Evolutionary conservation across 2,113 vertebrate species (phyloP).

Genomic region (Scytalopus superciliaris): DNA sequence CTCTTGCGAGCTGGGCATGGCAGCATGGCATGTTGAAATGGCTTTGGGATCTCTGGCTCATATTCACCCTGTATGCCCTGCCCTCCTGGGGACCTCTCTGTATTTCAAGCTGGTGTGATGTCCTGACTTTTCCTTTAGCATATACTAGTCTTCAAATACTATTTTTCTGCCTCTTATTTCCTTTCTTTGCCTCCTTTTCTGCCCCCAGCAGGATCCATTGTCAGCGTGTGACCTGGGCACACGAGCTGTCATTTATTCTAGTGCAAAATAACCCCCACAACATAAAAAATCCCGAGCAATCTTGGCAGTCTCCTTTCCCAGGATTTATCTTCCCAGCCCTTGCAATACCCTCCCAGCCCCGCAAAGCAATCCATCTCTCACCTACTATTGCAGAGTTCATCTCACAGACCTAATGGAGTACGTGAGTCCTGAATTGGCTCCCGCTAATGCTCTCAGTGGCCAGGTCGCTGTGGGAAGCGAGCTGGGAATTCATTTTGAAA

Average conservation of each 20-base stretch:
- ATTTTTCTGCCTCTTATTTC: neutral
- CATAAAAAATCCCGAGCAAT: neutral
- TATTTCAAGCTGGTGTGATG: accelerated
- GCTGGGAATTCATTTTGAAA: constrained; percentile 69
- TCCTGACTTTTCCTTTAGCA: neutral
- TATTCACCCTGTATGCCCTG: neutral
- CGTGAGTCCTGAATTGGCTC: constrained; percentile 36
- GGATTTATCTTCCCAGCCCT: constrained; percentile 22
- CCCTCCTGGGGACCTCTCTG: neutral
- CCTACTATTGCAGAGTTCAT: constrained; percentile 51
- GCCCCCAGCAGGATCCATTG: neutral
- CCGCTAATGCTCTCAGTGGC: constrained; percentile 58
- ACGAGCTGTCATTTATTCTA: neutral
- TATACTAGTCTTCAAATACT: neutral
- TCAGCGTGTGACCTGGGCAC: accelerated
- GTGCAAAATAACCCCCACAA: neutral
- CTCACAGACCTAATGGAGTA: constrained; percentile 58
- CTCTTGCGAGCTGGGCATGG: neutral
- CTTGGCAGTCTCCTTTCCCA: neutral
- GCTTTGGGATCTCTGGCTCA: neutral
- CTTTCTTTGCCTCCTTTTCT: neutral
- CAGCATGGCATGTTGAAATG: neutral
- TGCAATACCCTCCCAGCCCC: neutral
- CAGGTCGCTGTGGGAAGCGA: constrained; percentile 6
- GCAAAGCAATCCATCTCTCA: neutral